phyloP scores from a whole-genome alignment of 2,797 vertebrate genomes.

The Eulemur coronatus region DNA sequence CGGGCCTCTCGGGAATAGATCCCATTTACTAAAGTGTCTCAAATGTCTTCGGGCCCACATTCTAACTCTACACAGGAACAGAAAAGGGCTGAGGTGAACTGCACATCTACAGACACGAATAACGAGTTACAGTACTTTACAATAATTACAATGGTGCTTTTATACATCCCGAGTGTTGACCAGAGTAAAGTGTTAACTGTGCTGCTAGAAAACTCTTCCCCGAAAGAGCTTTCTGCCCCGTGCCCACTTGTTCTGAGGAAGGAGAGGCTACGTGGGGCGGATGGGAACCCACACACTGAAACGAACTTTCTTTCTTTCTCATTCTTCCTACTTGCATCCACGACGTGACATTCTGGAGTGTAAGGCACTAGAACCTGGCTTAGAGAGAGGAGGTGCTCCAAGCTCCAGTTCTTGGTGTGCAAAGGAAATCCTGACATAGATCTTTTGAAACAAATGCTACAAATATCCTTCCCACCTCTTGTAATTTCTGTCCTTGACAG shows the following conservation, averaged over 20 bases:
- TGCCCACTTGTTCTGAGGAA: not conserved
- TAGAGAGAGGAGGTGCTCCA: not conserved
- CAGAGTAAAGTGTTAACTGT: not conserved
- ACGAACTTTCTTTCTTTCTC: not conserved
- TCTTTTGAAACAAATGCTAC: constrained; percentile 25
- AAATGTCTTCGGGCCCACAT: not conserved
- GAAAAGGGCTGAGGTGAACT: not conserved
- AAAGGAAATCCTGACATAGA: constrained; percentile 40
- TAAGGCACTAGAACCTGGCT: constrained; percentile 68
- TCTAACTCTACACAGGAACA: not conserved
- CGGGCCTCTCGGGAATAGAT: not conserved
- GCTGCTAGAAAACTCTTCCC: not conserved
- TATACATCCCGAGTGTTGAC: not conserved
- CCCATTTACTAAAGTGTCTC: not conserved
- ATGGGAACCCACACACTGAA: not conserved
- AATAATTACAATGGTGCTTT: not conserved
- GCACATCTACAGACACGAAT: not conserved
- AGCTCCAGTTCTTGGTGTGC: constrained; percentile 34
- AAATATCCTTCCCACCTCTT: not conserved
- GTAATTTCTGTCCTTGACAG: not conserved
- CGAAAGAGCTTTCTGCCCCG: not conserved
- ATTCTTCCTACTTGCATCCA: not conserved
- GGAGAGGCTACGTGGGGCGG: not conserved
- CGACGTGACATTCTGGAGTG: not conserved
- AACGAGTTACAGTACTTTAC: not conserved